phyloP scores from a whole-genome alignment of 2,113 vertebrate genomes.

The Percina caprodes region DNA sequence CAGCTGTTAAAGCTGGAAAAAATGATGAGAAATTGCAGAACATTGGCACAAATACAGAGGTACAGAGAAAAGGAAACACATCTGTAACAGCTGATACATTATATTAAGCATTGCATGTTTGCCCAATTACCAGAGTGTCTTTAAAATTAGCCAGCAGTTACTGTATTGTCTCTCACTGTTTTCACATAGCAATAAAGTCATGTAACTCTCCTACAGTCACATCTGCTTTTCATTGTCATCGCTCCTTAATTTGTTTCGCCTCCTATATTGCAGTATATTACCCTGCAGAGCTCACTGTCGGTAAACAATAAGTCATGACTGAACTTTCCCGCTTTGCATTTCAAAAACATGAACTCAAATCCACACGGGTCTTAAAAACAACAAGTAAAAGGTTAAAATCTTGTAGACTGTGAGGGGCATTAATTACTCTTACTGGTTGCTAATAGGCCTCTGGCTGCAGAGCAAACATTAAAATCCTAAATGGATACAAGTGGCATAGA shows the following conservation, averaged over 20 bases:
- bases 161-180: constrained; percentile 44
- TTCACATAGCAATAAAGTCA: constrained; percentile 64
- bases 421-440: constrained; percentile 23
- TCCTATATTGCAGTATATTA: constrained; percentile 69
- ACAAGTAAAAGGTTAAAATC: constrained; percentile 37
- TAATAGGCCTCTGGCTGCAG: constrained; percentile 33
- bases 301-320: constrained; percentile 58
- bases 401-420: constrained; percentile 22
- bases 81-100: background rate
- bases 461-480: constrained; percentile 58
- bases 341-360: constrained; percentile 51
- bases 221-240: constrained; percentile 82
- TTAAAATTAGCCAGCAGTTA: constrained; percentile 42
- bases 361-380: constrained; percentile 52
- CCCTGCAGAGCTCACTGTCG: constrained; percentile 22
- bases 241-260: constrained; percentile 68
- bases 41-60: background rate
- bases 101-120: background rate
- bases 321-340: constrained; percentile 50
- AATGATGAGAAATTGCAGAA: background rate
- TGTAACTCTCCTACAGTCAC: constrained; percentile 55
- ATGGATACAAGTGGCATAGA: constrained; percentile 62
- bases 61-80: background rate
- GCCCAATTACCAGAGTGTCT: constrained; percentile 44
- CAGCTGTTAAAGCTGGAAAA: constrained; percentile 10